Percentiles rank a stretch among this genome's conserved stretches.
Conservation (phyloP, 2,797 vertebrate genomes). For the Chiloscyllium punctatum region DNA sequence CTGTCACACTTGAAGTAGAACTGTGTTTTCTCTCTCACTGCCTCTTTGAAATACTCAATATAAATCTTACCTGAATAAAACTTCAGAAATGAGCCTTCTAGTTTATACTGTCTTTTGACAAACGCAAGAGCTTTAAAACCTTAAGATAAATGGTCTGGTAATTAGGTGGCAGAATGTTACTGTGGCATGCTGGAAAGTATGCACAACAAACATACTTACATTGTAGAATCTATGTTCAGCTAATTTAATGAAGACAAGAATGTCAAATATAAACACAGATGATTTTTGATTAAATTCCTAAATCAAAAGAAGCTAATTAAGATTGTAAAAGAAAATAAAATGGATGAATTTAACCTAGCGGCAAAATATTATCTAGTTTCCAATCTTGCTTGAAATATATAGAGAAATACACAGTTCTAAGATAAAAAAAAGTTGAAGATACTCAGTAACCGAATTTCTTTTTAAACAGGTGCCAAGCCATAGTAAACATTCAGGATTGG, state of each 20-base stretch:
- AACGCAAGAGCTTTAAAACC: not conserved
- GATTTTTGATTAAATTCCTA: not conserved
- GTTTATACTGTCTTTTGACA: not conserved
- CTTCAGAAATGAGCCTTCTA: not conserved
- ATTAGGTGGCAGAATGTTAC: not conserved
- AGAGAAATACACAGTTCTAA: too few species aligned
- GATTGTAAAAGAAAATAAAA: not conserved
- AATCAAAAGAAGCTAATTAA: not conserved
- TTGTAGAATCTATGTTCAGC: not conserved
- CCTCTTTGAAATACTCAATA: not conserved
- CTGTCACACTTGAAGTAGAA: not conserved
- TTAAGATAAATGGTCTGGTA: not conserved
- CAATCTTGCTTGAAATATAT: too few species aligned
- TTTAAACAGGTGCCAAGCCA: not conserved
- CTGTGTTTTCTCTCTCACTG: not conserved
- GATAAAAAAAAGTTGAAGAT: not conserved
- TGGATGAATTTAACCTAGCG: not conserved
- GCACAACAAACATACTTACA: too few species aligned
- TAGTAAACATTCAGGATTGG: not conserved
- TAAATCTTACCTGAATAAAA: not conserved
- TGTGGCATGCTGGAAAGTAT: not conserved
- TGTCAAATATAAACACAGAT: not conserved
- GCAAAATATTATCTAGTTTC: too few species aligned
- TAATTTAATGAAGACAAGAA: not conserved
- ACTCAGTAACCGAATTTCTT: not conserved